Evolutionary conservation across 2,797 vertebrate genomes (phyloP), one percentile per base, ranked within the genome.

Genomic region (Fistularia commersonii): DNA sequence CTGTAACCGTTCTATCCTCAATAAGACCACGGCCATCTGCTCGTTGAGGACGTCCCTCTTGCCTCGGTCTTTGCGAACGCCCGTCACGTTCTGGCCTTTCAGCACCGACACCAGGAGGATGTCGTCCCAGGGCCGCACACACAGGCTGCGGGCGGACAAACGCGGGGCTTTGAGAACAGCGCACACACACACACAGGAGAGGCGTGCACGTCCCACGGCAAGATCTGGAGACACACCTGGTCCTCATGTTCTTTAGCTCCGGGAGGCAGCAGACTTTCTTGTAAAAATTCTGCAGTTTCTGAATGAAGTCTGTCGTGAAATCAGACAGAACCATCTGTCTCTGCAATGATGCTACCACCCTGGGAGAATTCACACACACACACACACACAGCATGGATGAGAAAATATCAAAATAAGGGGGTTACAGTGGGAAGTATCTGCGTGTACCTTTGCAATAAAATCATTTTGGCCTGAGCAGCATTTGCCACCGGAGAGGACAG

Each of bases 31-130:
- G 31, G 82, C 35, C 2, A 88, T 36, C 0, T 54, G 7, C 48
- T 93, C 91, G 34, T 36, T 48, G 44, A 93, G 83, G 32, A 45
- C 3, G 0, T 82, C 81, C 48, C 83, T 92, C 76, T 79, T 92
- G 51, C 89, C 87, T 57, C 80, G 88, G 54, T 69, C 72, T 10
- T 55, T 88, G 10, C 88, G 87, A 31, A 77, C n/a, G 0, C 91
- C 91, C 0, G 63, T 71, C 51, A 89, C 58, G 5, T 92, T 93
- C 66, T 92, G 91, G 0, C 91, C 91, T 59, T 76, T 91, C 44
- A 93, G 50, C 43, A 92, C 89, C 0, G 90, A 87, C 34, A 86
- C 87, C 45, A 94, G 80, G 31, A 92, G 75, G 3, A 67, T 1
- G 1, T 93, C 86, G 1, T 89, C 60, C 93, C 92, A 94, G 0